phyloP scores from a whole-genome alignment of 2,797 vertebrate species.

The Tragopan temminckii region DNA sequence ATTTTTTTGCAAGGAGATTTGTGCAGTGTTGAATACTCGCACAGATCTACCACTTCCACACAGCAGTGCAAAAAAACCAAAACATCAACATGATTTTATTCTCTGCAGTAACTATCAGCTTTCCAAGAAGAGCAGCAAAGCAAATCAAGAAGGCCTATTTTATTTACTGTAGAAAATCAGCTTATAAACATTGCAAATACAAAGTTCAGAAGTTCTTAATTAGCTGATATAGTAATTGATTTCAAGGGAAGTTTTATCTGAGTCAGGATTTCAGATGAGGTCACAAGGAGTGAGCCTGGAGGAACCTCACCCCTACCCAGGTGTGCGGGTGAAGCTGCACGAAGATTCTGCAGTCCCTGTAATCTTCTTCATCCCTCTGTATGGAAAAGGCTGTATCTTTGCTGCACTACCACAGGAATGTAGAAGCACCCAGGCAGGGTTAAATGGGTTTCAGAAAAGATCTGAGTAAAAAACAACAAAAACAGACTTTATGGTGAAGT shows the following conservation, averaged over 20 bases:
- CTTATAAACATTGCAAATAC: constrained; percentile 24
- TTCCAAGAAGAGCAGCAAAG: not conserved
- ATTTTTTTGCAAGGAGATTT: not conserved
- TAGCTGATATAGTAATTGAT: not conserved
- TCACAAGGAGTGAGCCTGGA: not conserved
- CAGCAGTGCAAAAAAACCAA: not conserved
- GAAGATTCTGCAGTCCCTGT: not conserved
- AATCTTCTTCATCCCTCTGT: not conserved
- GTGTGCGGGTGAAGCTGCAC: constrained; percentile 36
- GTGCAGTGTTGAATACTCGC: not conserved
- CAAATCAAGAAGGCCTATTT: not conserved
- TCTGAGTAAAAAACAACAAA: not conserved
- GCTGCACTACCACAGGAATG: not conserved
- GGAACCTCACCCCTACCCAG: constrained; percentile 31
- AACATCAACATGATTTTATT: not conserved
- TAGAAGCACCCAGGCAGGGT: not conserved
- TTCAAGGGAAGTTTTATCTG: constrained; percentile 16
- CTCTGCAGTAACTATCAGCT: not conserved
- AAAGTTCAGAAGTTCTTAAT: constrained; percentile 28
- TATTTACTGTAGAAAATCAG: constrained; percentile 9
- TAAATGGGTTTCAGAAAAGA: not conserved
- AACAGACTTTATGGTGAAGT: not conserved
- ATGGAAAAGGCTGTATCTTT: not conserved
- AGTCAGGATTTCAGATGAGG: constrained; percentile 25
- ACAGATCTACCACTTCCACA: not conserved